Evolutionary conservation across 2,888 invertebrate genomes (phyloP).

Genomic region (Pollenia labialis): DNA sequence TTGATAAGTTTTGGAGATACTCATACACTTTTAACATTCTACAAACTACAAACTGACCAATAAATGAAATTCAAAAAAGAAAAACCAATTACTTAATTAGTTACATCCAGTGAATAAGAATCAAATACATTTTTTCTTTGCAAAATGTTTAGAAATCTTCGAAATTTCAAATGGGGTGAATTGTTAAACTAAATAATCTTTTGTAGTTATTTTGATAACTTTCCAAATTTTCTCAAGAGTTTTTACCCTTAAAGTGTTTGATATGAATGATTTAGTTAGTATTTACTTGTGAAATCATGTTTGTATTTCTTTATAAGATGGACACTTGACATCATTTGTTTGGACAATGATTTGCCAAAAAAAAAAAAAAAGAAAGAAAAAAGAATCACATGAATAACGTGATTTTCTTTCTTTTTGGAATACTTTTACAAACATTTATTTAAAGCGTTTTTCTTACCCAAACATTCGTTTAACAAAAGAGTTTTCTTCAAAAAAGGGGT

Average conservation of each 20-base stretch:
- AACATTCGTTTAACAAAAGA: conserved; percentile 21
- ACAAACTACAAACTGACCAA: conserved; percentile 41
- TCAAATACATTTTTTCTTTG: background rate
- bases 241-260: conserved; percentile 5
- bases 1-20: conserved; percentile 21
- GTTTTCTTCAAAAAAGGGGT: conserved; percentile 43
- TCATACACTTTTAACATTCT: background rate
- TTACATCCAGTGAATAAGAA: background rate
- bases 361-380: background rate
- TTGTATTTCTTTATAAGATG: conserved; percentile 34
- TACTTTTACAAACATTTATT: conserved; percentile 1
- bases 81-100: conserved; percentile 75
- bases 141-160: background rate
- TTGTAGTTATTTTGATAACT: conserved; percentile 40
- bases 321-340: conserved; percentile 52
- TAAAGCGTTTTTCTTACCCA: background rate
- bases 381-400: conserved; percentile 27
- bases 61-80: background rate
- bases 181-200: conserved; percentile 57
- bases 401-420: background rate
- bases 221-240: background rate
- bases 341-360: background rate
- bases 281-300: conserved; percentile 8
- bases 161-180: conserved; percentile 37
- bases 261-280: background rate